These are phyloP conservation scores for Hippolais icterina DNA, from an alignment of 2,113 vertebrate species.

Conservation along the genomic window DNA sequence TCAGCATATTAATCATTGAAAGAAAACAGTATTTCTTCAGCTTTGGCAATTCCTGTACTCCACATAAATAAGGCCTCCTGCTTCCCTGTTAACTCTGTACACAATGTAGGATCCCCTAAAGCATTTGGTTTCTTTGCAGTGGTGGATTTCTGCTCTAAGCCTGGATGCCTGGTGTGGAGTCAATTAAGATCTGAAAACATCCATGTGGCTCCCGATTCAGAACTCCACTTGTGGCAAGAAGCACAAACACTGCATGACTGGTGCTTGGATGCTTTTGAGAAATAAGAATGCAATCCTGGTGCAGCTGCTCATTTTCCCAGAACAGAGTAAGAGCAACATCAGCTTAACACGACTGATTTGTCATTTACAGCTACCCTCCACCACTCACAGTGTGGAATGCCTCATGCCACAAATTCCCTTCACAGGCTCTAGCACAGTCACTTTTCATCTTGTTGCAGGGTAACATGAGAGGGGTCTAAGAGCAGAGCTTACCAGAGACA, in stretches of 20 bases:
- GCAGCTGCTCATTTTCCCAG: neutral
- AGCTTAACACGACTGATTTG: neutral
- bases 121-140: neutral
- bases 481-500: neutral
- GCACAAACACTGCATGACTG: neutral
- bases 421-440: neutral
- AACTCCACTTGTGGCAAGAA: neutral
- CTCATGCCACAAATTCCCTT: neutral
- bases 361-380: neutral
- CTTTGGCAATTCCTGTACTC: slow-evolving; percentile 31
- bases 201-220: neutral
- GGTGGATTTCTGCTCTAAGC: neutral
- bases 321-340: neutral
- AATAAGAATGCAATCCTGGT: neutral
- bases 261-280: neutral
- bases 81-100: slow-evolving; percentile 10
- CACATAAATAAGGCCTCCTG: slow-evolving; percentile 12
- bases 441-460: neutral
- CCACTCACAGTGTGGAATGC: neutral
- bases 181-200: neutral
- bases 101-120: neutral
- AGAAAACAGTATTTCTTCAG: slow-evolving; percentile 52
- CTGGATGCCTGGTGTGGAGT: neutral
- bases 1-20: slow-evolving; percentile 57
- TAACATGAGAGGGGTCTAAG: neutral